Conservation (phyloP, 2,888 invertebrate genomes). For the Standfussiana lucernea region DNA sequence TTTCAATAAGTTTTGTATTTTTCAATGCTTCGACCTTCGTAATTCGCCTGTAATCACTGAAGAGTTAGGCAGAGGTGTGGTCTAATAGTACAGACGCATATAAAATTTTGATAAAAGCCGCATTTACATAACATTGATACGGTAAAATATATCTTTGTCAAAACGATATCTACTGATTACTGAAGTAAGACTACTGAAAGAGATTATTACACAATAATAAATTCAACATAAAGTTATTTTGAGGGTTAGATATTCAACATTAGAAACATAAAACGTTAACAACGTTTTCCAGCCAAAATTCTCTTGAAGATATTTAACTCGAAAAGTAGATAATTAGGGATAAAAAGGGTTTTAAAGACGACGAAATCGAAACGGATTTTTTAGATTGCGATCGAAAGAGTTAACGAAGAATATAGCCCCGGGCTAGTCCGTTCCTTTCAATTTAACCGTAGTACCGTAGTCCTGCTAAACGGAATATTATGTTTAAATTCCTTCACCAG, state of each 20-base stretch:
- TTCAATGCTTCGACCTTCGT: too few relatives aligned
- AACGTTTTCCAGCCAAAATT: slow-evolving; percentile 14
- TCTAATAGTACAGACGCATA: too few relatives aligned
- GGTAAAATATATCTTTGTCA: not conserved
- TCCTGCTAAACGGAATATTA: slow-evolving; percentile 86
- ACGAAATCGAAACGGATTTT: slow-evolving; percentile 74
- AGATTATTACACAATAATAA: not conserved
- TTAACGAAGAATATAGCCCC: slow-evolving; percentile 83
- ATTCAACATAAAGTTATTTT: not conserved
- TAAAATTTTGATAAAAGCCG: not conserved
- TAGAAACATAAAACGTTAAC: slow-evolving; percentile 8
- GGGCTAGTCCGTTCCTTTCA: slow-evolving; percentile 80
- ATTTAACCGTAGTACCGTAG: slow-evolving; percentile 79
- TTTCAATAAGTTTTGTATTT: too few relatives aligned
- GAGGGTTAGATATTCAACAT: not conserved
- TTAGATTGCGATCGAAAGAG: slow-evolving; percentile 80
- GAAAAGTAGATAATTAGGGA: slow-evolving; percentile 21
- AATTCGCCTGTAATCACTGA: too few relatives aligned
- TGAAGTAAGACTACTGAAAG: not conserved
- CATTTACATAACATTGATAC: not conserved
- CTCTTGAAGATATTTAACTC: slow-evolving; percentile 21
- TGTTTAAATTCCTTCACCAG: slow-evolving; percentile 80
- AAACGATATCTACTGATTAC: not conserved
- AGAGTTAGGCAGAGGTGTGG: too few relatives aligned
- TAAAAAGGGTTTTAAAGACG: slow-evolving; percentile 19